phyloP scores from a whole-genome alignment of 1,140 invertebrate species.

The Cydia fagiglandana region DNA sequence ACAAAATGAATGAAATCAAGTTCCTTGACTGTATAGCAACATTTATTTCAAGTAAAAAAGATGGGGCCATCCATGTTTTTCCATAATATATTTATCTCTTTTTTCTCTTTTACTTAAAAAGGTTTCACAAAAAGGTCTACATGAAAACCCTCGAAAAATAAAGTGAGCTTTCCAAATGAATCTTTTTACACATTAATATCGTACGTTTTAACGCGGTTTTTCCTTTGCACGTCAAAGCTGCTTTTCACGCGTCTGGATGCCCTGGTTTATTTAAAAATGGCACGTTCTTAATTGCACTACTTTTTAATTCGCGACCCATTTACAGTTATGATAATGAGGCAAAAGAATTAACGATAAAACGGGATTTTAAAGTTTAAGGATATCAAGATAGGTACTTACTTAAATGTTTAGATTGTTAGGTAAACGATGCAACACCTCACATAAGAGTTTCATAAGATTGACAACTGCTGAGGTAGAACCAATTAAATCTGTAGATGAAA shows the following conservation, averaged over 20 bases:
- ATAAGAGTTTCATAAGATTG: too few species aligned
- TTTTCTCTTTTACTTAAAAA: not conserved
- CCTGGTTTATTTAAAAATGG: conserved; percentile 4
- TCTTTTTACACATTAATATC: not conserved
- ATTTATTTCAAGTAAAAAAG: too few species aligned
- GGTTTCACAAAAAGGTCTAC: not conserved
- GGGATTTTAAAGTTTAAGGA: too few species aligned
- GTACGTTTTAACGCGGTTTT: not conserved
- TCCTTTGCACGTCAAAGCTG: not conserved
- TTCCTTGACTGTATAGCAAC: too few species aligned
- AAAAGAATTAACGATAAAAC: not conserved
- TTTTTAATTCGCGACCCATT: not conserved
- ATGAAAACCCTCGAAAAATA: not conserved
- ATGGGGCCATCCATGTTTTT: not conserved
- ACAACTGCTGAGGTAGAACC: too few species aligned
- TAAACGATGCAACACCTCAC: too few species aligned
- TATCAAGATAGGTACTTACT: too few species aligned
- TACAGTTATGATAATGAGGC: not conserved
- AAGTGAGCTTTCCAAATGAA: not conserved
- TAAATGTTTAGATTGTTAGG: too few species aligned
- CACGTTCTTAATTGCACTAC: not conserved
- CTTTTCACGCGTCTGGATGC: not conserved
- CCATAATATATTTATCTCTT: not conserved
- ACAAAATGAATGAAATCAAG: too few species aligned
- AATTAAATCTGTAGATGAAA: too few species aligned